These are phyloP conservation scores for zebrafish (Danio rerio) DNA, from an alignment of 2,113 vertebrate species.

Conservation along the genomic window GRCz12tu NC_133192.1:43847501-43848000, in stretches of 20 bases:
- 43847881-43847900: constrained; percentile 1
- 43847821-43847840: too few species aligned
- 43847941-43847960: constrained; percentile 32
- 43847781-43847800: background rate
- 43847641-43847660: too few species aligned
- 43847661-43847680: too few species aligned
- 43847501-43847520: too few species aligned
- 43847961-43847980: constrained; percentile 8
- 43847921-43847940: constrained; percentile 33
- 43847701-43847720: background rate
- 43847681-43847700: background rate
- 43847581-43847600: too few species aligned
- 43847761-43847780: background rate
- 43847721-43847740: background rate
- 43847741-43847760: background rate
- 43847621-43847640: too few species aligned
- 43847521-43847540: too few species aligned
- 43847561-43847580: too few species aligned
- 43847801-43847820: background rate
- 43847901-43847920: constrained; percentile 15
- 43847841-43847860: background rate
- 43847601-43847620: too few species aligned
- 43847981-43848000: constrained; percentile 45
- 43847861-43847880: constrained; percentile 8
- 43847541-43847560: too few species aligned